Evolutionary conservation across 2,797 vertebrate genomes (phyloP).

Genomic region (Cirrhinus molitorella): DNA sequence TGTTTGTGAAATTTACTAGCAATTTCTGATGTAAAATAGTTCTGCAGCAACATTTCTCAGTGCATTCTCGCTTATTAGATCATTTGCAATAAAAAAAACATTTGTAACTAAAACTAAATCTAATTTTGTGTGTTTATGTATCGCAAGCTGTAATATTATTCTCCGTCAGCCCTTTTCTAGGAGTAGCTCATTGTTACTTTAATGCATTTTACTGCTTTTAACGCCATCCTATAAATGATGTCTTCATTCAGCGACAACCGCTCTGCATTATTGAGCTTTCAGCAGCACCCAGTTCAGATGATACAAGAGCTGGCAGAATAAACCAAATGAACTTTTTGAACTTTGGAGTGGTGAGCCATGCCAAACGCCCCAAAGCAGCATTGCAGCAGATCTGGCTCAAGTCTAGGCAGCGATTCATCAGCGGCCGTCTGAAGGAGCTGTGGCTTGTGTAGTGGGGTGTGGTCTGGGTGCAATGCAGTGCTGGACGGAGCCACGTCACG

Average conservation of each 20-base stretch:
- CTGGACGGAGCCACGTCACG: conserved; percentile 49
- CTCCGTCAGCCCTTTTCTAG: not conserved
- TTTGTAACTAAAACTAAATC: not conserved
- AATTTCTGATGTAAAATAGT: not conserved
- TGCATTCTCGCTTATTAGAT: not conserved
- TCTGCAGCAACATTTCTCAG: not conserved
- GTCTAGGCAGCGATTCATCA: not conserved
- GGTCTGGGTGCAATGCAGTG: conserved; percentile 54
- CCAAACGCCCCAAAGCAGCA: not conserved
- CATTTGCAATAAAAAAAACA: not conserved
- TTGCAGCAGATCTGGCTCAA: conserved; percentile 15
- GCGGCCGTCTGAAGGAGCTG: not conserved
- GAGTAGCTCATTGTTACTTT: not conserved
- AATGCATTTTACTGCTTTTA: conserved; percentile 29
- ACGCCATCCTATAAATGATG: not conserved
- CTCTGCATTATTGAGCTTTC: not conserved
- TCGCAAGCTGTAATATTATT: not conserved
- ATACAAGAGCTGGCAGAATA: conserved; percentile 20
- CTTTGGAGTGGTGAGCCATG: not conserved
- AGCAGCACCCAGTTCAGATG: not conserved
- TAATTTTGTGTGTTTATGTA: not conserved
- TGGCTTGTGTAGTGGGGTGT: conserved; percentile 28
- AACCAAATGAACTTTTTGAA: not conserved
- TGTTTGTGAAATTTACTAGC: not conserved
- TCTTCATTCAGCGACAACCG: not conserved